These are phyloP conservation scores for Littorina saxatilis DNA, from an alignment of 1,140 invertebrate genomes.

Conservation along the genomic window DNA sequence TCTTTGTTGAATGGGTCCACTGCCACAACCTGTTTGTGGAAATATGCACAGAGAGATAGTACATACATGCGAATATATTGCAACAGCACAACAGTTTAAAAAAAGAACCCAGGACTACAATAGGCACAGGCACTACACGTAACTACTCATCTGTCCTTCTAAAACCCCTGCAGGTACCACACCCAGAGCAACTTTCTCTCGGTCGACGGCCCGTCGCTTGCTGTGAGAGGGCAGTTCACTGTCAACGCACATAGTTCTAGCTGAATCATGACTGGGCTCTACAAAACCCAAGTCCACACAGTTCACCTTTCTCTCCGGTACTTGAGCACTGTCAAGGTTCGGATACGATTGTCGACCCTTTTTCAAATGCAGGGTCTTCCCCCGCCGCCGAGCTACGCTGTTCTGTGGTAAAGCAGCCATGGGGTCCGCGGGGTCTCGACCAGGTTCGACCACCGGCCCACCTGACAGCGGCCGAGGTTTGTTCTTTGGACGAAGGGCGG, in stretches of 20 bases:
- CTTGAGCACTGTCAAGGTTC: not conserved
- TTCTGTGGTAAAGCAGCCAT: not conserved
- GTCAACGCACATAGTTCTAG: not conserved
- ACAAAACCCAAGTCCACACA: slow-evolving; percentile 31
- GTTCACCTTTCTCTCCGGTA: not conserved
- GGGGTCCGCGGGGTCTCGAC: slow-evolving; percentile 1
- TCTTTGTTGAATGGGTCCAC: too few species aligned
- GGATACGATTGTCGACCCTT: slow-evolving; percentile 39
- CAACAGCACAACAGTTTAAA: not conserved
- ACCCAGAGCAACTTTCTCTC: not conserved
- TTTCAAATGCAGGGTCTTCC: slow-evolving; percentile 22
- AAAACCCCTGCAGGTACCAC: not conserved
- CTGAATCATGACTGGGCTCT: not conserved
- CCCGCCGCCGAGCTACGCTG: slow-evolving; percentile 13
- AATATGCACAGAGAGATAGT: too few species aligned
- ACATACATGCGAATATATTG: too few species aligned
- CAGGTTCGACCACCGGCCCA: slow-evolving; percentile 19
- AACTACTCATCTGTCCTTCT: slow-evolving; percentile 25
- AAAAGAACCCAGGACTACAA: not conserved
- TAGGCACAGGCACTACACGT: slow-evolving; percentile 21
- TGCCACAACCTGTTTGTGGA: too few species aligned
- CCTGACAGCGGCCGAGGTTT: slow-evolving; percentile 26
- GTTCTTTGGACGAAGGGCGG: not conserved
- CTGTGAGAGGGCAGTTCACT: not conserved
- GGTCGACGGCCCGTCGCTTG: not conserved